Evolutionary conservation across 2,113 vertebrate genomes (phyloP).

Genomic region (Macaca mulatta): DNA sequence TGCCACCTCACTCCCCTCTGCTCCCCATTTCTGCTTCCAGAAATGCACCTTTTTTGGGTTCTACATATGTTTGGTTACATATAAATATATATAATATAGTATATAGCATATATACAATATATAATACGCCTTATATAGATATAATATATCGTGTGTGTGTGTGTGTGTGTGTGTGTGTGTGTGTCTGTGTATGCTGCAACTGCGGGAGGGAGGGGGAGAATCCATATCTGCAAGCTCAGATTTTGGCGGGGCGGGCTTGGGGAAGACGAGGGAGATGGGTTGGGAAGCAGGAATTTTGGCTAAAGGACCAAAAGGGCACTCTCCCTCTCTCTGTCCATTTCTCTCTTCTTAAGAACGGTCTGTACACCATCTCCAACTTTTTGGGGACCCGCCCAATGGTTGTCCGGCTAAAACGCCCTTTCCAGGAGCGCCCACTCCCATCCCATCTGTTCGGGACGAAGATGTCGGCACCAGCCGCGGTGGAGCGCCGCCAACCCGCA

Average conservation of each 20-base stretch:
- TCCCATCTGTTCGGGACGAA: neutral
- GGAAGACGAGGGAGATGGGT: neutral
- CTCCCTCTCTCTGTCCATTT: neutral
- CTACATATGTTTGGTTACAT: neutral
- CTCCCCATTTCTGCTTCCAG: constrained; percentile 70
- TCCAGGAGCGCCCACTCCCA: neutral
- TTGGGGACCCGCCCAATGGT: neutral
- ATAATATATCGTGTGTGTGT: neutral
- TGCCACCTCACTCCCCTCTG: constrained; percentile 52
- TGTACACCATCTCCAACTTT: neutral
- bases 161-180: neutral
- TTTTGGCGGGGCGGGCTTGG: neutral
- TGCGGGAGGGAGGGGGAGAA: neutral
- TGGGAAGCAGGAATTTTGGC: neutral
- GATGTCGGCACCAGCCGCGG: neutral
- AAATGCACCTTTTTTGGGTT: constrained; percentile 71
- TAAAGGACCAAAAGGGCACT: neutral
- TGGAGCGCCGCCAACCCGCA: neutral
- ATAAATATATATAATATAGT: neutral
- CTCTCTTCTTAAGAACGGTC: neutral
- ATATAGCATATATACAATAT: neutral
- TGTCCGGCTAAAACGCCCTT: neutral
- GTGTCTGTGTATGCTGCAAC: neutral
- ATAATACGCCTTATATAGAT: neutral
- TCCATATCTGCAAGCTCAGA: neutral